Evolutionary conservation across 2,888 invertebrate species (phyloP).

Genomic region (Synanthedon formicaeformis): DNA sequence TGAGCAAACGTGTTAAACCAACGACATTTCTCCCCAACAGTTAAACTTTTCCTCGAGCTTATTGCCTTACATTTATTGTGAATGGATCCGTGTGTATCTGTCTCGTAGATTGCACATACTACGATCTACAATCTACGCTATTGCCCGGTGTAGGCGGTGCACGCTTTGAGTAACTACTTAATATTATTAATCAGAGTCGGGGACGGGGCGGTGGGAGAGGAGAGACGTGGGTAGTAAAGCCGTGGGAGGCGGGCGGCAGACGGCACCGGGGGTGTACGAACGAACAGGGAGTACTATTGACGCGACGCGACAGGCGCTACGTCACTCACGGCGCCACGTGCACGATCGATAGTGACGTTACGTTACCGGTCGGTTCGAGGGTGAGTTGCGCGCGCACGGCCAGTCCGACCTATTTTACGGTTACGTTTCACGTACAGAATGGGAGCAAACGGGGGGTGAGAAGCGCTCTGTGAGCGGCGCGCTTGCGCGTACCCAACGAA

Average conservation of each 20-base stretch:
- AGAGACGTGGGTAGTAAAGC: slow-evolving; percentile 13
- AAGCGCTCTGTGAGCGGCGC: slow-evolving; percentile 18
- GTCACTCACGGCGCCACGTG: slow-evolving; percentile 68
- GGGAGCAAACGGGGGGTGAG: slow-evolving; percentile 17
- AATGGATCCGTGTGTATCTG: too few species aligned
- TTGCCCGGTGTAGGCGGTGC: too few species aligned
- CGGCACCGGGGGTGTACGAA: slow-evolving; percentile 19
- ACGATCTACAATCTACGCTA: too few species aligned
- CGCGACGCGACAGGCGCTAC: slow-evolving; percentile 44
- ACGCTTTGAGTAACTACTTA: background rate
- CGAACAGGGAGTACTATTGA: slow-evolving; percentile 41
- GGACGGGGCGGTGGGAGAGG: slow-evolving; percentile 7
- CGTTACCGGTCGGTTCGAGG: slow-evolving; percentile 22
- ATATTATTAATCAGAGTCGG: slow-evolving; percentile 1
- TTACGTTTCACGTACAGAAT: slow-evolving; percentile 59
- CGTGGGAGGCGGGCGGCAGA: slow-evolving; percentile 15
- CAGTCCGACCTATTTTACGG: slow-evolving; percentile 55
- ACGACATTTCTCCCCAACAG: too few species aligned
- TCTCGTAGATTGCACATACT: too few species aligned
- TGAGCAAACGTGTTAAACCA: too few species aligned
- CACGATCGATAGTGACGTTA: slow-evolving; percentile 66
- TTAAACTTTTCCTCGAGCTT: too few species aligned
- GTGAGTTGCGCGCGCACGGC: slow-evolving; percentile 49
- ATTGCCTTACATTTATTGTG: too few species aligned
- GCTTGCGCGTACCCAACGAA: slow-evolving; percentile 23